Evolutionary conservation across 1,140 invertebrate genomes (phyloP).

Genomic region (Anthonomus grandis): DNA sequence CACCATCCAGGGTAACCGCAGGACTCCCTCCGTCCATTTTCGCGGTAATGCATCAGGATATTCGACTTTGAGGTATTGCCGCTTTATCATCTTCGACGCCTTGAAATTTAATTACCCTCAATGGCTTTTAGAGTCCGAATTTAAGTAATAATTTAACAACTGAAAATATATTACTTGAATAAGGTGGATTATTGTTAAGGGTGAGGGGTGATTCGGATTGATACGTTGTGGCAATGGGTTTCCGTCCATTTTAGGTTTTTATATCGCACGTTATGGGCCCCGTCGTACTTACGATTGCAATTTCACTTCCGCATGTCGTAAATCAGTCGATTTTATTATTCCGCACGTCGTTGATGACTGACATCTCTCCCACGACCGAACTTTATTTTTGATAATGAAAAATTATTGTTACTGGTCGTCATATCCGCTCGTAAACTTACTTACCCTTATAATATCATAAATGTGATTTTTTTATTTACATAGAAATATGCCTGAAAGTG

Average conservation of each 20-base stretch:
- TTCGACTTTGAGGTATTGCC: background rate
- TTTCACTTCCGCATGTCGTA: slow-evolving; percentile 27
- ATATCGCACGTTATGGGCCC: slow-evolving; percentile 29
- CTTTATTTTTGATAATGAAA: too few relatives aligned
- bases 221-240: slow-evolving; percentile 33
- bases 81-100: background rate
- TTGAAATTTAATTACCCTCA: too few relatives aligned
- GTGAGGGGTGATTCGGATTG: slow-evolving; percentile 17
- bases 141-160: too few relatives aligned
- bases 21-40: background rate
- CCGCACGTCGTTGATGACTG: slow-evolving; percentile 8
- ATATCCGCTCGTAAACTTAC: too few relatives aligned
- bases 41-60: background rate
- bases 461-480: too few relatives aligned
- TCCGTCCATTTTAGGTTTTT: slow-evolving; percentile 39
- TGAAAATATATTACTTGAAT: background rate
- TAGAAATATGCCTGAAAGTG: too few relatives aligned
- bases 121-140: too few relatives aligned
- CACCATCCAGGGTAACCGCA: background rate
- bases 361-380: slow-evolving; percentile 5
- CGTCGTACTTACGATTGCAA: slow-evolving; percentile 26
- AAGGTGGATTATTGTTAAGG: too few relatives aligned
- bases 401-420: too few relatives aligned
- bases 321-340: slow-evolving; percentile 31
- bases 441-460: too few relatives aligned